Evolutionary conservation across 2,888 invertebrate genomes (phyloP), one percentile per base, ranked within the genome.

Genomic region (Carcina quercana): DNA sequence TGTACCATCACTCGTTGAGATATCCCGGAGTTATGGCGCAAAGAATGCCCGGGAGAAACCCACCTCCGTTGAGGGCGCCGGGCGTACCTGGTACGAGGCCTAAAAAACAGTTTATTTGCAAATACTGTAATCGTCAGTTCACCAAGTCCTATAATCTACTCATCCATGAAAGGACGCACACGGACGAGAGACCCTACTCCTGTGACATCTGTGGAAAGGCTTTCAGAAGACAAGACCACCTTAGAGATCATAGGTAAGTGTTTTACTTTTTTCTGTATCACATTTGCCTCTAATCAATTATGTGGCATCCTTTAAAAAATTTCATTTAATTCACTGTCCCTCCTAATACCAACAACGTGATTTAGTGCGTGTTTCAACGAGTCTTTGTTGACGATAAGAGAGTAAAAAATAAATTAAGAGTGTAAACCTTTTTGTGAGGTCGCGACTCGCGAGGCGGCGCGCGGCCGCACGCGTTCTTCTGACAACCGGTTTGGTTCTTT

Each of bases 141-240:
- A 98, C 97, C 45, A 98, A 98, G 75, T 96, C 96, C 28, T 98
- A 98, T 87, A 98, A 98, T 74, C 87, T 98, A 53, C 87, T 98
- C 57, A 98, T 98, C 52, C 98, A 98, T 72, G 98, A 97, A 70
- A 87, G 97, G 58, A 98, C 97, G 2, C 98, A 98, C 71, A 98
- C 97, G 20, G 96, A 97, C 66, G 97, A 98, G 75, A 87, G 97
- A 39, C 97, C 97, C 7, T 98, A 96, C 74, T 93, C 95, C 22
- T 97, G 97, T 71, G 97, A 97, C 71, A 95, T 97, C 49, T 97
- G 97, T 73, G 94, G 95, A 44, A 97, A 97, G 73, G 95, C 96
- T 12, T 98, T 97, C 86, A 88, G 97, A 42, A 87, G 97, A 53
- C 97, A 97, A 82, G 97, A 98, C 78, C 95, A 95, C 74, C 87